These are phyloP conservation scores for Salticus scenicus DNA, from an alignment of 2,888 invertebrate genomes.

Conservation along the genomic window DNA sequence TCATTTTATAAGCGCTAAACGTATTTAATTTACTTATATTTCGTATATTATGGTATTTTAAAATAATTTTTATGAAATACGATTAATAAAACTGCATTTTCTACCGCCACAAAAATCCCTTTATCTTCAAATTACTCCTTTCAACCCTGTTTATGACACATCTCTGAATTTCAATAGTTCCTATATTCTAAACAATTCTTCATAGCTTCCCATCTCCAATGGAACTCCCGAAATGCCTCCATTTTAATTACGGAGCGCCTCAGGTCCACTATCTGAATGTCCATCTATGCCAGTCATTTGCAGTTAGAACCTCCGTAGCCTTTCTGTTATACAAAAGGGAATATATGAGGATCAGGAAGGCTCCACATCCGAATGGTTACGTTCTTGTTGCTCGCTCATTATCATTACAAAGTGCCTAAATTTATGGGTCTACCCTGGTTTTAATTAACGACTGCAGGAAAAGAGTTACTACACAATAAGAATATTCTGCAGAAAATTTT, in stretches of 20 bases:
- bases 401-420: conserved; percentile 7
- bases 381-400: conserved; percentile 9
- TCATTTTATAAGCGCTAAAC: no score
- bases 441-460: neutral
- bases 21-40: no score
- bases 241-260: neutral
- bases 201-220: neutral
- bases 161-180: no score
- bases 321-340: neutral
- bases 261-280: neutral
- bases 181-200: no score
- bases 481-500: neutral
- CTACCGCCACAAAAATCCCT: no score
- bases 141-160: no score
- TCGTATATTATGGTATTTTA: no score
- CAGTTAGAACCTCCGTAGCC: neutral
- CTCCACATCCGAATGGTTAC: neutral
- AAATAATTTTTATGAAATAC: no score
- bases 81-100: no score
- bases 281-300: neutral
- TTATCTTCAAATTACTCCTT: no score
- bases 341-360: neutral
- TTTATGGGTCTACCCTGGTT: neutral
- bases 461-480: neutral
- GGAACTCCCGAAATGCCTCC: neutral